phyloP scores from a whole-genome alignment of 2,888 invertebrate species.

The Odontomyia ornata region DNA sequence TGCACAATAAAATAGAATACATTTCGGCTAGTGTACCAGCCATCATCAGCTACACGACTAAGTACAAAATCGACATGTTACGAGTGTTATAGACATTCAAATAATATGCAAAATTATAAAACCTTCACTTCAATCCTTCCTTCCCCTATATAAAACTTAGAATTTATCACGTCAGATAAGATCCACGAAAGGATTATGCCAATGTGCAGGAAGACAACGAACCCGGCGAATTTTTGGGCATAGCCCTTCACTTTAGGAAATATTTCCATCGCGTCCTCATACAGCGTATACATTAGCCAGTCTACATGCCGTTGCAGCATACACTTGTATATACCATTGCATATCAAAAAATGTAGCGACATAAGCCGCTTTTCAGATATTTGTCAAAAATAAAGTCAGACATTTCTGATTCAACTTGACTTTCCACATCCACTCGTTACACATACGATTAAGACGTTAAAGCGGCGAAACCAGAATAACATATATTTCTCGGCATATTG shows the following conservation, averaged over 20 bases:
- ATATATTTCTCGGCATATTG: conserved; percentile 24
- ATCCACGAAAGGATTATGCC: conserved; percentile 11
- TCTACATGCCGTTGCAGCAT: not conserved
- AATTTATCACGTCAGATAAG: too few relatives aligned
- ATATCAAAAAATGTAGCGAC: not conserved
- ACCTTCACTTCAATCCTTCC: too few relatives aligned
- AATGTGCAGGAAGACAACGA: conserved; percentile 1
- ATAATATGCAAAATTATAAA: too few relatives aligned
- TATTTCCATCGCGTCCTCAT: not conserved
- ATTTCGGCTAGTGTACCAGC: too few relatives aligned
- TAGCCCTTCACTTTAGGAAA: not conserved
- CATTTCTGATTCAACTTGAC: conserved; percentile 24
- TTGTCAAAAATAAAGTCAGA: conserved; percentile 29
- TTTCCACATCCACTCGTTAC: not conserved
- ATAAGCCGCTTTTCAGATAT: conserved; percentile 1
- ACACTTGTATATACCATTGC: not conserved
- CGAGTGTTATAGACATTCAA: too few relatives aligned
- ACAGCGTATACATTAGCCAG: not conserved
- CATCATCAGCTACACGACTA: too few relatives aligned
- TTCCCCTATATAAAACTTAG: too few relatives aligned
- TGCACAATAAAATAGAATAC: too few relatives aligned
- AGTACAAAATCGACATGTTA: too few relatives aligned
- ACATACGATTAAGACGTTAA: too few relatives aligned
- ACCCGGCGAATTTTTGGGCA: conserved; percentile 4
- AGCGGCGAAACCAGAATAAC: not conserved